Percentiles rank a stretch among this genome's conserved stretches.
Conservation (phyloP, 37 sponge, comb jelly and placozoan genomes). For the Oopsacas minuta region DNA sequence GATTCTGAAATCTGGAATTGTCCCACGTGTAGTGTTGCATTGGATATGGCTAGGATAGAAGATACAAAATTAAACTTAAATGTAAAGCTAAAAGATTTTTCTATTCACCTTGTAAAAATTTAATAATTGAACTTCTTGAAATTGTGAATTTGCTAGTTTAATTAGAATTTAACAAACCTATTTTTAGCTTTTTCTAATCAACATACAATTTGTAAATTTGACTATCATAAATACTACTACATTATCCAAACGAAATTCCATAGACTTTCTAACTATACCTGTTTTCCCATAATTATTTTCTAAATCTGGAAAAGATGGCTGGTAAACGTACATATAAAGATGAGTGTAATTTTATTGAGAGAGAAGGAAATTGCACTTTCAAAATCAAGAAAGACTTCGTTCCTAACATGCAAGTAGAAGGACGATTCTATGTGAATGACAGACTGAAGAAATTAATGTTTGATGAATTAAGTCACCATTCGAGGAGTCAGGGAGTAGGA, state of each 20-base stretch:
- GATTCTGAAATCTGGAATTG: neutral
- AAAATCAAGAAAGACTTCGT: constrained; percentile 94
- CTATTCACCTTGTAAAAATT: constrained; percentile 16
- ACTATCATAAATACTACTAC: no score
- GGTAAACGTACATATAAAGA: constrained; percentile 48
- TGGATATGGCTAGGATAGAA: neutral
- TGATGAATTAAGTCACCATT: constrained; percentile 79
- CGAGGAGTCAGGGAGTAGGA: constrained; percentile 65
- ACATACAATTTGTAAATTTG: no score
- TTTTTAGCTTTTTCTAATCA: no score
- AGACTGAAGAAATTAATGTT: constrained; percentile 74
- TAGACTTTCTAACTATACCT: no score
- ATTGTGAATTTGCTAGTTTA: no score
- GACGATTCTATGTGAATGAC: constrained; percentile 84
- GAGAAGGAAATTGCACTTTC: constrained; percentile 37
- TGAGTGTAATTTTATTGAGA: constrained; percentile 73
- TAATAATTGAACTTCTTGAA: no score
- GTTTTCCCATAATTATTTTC: no score
- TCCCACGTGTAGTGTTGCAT: neutral
- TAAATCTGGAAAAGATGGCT: neutral
- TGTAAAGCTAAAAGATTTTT: neutral
- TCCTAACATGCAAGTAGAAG: constrained; percentile 98
- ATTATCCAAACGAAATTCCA: no score
- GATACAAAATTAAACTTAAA: neutral
- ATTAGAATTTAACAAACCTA: no score